Base-by-base conservation (phyloP, 1,140 invertebrate species). In the Philotrypesis tridentata region DNA sequence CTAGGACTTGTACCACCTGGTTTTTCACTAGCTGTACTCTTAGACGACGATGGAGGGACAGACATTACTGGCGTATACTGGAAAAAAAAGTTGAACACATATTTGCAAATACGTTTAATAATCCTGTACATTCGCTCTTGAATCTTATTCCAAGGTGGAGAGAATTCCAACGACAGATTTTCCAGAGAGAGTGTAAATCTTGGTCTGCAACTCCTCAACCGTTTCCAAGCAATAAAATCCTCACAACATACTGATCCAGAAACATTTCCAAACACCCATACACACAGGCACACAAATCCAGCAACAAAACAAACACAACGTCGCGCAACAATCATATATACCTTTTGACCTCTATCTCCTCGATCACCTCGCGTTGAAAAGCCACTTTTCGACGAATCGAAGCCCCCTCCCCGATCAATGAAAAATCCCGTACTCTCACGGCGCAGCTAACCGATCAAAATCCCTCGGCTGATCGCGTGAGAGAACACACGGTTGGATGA, bases 1-100 rank as follows among this genome's bases (percentile, higher is more conserved):
- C 89, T 91, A 60, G 88, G 89, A 88, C 90, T 91, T 43, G 88
- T 87, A 70, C 88, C 89, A 76, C 87, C 87, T 84, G 88, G 85
- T 85, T 89, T 90, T 82, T 86, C 86, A 80, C 85, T 85, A 78
- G 82, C 86, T 84, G 87, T 85, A 76, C 85, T 87, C 82, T 87
- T 89, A 68, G 87, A 87, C 8, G 89, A 90, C 65, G 90, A 87
- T 72, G 88, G 85, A 85, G 90, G 87, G 85, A 89, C 82, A 88
- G 90, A 90, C 90, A 91, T 91, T 86, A 90, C 89, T 90, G 86
- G 71, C 84, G 72, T 55, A 72, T 76, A 70, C 81, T 79, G 9
- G 23, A 82, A 76, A 48, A 23, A 60, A 80, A 77, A 73, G 72
- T 43, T 63, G 11, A 23, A 55, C 7, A 63, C n/a, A 17, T 21